Percentiles rank a stretch among this genome's conserved stretches.
These are phyloP conservation scores for Zaprionus gabonicus DNA, from an alignment of 1,140 invertebrate species.

Conservation along the genomic window DNA sequence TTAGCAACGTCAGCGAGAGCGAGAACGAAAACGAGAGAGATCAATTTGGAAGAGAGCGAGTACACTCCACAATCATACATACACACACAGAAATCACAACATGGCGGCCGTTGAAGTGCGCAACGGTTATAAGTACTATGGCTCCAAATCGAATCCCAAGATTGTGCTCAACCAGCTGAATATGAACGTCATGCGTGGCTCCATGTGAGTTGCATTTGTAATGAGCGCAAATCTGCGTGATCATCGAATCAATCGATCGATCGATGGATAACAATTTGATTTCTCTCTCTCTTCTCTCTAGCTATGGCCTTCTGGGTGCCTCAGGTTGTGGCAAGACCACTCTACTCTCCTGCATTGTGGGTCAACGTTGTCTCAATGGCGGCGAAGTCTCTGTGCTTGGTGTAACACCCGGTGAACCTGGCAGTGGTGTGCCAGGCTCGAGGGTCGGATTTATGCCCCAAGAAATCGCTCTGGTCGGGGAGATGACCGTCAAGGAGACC, in stretches of 20 bases:
- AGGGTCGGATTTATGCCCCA: constrained; percentile 95
- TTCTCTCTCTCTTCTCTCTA: constrained; percentile 77
- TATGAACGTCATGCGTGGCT: constrained; percentile 86
- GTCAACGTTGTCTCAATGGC: constrained; percentile 89
- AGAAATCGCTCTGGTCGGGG: constrained; percentile 94
- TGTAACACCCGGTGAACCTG: constrained; percentile 89
- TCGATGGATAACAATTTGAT: constrained; percentile 6
- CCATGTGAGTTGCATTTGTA: constrained; percentile 85
- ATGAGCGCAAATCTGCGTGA: constrained; percentile 15
- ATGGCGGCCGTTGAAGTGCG: constrained; percentile 86
- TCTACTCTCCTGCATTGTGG: constrained; percentile 93
- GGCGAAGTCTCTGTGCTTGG: constrained; percentile 93
- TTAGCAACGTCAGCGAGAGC: constrained; percentile 33
- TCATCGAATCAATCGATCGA: constrained; percentile 1
- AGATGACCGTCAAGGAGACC: constrained; percentile 94
- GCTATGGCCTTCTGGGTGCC: constrained; percentile 94
- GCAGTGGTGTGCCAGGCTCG: constrained; percentile 91
- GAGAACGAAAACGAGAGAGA: constrained; percentile 16
- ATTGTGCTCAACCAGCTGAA: constrained; percentile 86
- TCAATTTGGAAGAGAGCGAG: constrained; percentile 3
- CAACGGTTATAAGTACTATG: constrained; percentile 86
- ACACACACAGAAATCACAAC: constrained; percentile 21
- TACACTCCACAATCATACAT: not conserved
- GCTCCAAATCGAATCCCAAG: constrained; percentile 85
- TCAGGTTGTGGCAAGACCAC: constrained; percentile 95